phyloP scores from a whole-genome alignment of 2,113 vertebrate species.

The Cyanoderma ruficeps region DNA sequence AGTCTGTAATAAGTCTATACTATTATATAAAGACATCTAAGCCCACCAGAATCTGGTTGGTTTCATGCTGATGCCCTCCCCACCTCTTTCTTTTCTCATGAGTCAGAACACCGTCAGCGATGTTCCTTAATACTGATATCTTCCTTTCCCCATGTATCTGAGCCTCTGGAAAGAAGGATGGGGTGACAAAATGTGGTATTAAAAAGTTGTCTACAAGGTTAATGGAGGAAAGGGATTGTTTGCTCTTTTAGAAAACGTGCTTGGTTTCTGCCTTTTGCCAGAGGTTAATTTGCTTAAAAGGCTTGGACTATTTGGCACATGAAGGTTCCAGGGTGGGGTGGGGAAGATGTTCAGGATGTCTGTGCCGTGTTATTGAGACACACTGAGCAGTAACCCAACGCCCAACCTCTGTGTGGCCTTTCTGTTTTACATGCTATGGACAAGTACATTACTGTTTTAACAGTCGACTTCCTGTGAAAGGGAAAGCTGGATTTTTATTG shows the following conservation, averaged over 20 bases:
- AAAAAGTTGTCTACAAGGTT: not conserved
- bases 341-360: constrained; percentile 31
- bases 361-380: not conserved
- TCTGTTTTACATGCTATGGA: constrained; percentile 38
- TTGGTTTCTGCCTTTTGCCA: not conserved
- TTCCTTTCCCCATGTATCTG: not conserved
- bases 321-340: not conserved
- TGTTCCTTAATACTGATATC: rapidly evolving
- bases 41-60: not conserved
- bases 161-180: not conserved
- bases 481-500: constrained; percentile 43
- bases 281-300: not conserved
- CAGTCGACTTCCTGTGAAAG: constrained; percentile 50
- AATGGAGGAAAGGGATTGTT: not conserved
- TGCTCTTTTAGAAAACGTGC: not conserved
- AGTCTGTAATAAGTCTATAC: not conserved
- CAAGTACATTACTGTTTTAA: constrained; percentile 60
- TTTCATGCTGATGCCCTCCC: not conserved
- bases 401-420: constrained; percentile 52
- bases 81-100: not conserved
- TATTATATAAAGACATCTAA: not conserved
- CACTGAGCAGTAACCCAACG: not conserved
- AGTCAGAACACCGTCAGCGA: not conserved
- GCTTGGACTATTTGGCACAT: not conserved
- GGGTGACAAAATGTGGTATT: not conserved